Evolutionary conservation across 2,797 vertebrate genomes (phyloP), one percentile per base, ranked within the genome.

Genomic region (Paramormyrops hopkinsi): DNA sequence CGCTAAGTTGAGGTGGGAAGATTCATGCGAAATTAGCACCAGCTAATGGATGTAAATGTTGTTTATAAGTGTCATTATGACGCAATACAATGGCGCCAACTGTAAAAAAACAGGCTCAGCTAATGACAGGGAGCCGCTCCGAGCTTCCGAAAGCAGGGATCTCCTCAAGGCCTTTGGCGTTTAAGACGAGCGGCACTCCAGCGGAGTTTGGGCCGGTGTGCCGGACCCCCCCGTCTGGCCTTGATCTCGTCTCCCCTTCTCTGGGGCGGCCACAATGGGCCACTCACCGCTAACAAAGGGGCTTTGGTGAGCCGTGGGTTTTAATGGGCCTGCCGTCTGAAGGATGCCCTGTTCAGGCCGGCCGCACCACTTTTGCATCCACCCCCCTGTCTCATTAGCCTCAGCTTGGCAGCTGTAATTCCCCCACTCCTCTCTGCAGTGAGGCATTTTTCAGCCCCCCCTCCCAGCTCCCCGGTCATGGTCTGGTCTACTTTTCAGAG

Each of bases 231-330:
- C 91, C 92, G 19, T 82, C 76, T 91, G 92, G 92, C 88, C 69
- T 62, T 90, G 92, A 94, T 91, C 92, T 92, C 92, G 92, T 93
- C 92, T 90, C 76, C 91, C 93, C 93, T 92, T 87, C 41, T 85
- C 91, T 91, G 92, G 93, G 92, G 92, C 92, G 92, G 91, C 93
- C 94, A 95, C 93, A 94, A 94, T 93, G 87, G 94, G 59, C 89
- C 94, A 92, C 94, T 95, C 92, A 90, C 90, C 91, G 79, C 90
- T 91, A 92, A 95, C 92, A 94, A 94, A 94, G 92, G 88, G 89
- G 37, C 88, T 82, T 89, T 94, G 92, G 93, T 87, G 87, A 79
- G 85, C 89, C 91, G 89, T 2, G 91, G 92, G 91, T 92, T 93
- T 92, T 93, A 95, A 94, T 94, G 93, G 92, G 91, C 91, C 91